Base-by-base conservation (phyloP, 1,140 invertebrate species). In the Ips typographus region DNA sequence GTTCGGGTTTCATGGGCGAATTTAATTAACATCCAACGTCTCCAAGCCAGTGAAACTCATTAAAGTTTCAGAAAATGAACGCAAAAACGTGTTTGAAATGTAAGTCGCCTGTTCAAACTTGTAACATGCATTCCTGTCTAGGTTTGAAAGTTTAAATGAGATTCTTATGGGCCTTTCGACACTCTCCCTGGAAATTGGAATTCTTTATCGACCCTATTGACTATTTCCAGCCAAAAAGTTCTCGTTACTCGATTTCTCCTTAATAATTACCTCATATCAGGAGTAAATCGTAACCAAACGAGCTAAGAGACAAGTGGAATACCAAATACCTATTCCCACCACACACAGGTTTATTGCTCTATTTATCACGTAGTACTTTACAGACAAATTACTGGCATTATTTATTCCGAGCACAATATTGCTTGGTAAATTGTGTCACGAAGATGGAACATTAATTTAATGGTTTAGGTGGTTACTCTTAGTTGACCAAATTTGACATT, bases 341-440 rank as follows among this genome's bases (percentile, higher is more conserved):
- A 38, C 22, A 22, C 22, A 22, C 22, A 22, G 22, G 6, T 64
- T 64, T 64, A 64, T 64, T 52, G 51, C 49, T n/a, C 47, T 64
- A 64, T 64, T 64, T 64, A 64, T 64, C 61, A 64, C 61, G 38
- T 64, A 53, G 51, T 51, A 53, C 59, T 47, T 42, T 40, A 7
- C 60, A 62, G 42, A 61, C 40, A 64, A 64, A 64, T 64, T 52
- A 53, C 40, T n/a, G 3, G 22, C 64, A 57, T 42, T 65, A 65
- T 57, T 43, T 56, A 64, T 64, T 52, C 62, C 49, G 38, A 36
- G 39, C 57, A 42, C 57, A 56, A 56, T 56, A 56, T 56, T n/a
- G 57, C 40, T 41, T 8, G 57, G 7, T 8, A 59, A 59, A 59
- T 59, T 59, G 57, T 59, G 57, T 59, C 38, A 40, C 40, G 57